phyloP scores from a whole-genome alignment of 2,797 vertebrate species.

The Cuniculus paca region DNA sequence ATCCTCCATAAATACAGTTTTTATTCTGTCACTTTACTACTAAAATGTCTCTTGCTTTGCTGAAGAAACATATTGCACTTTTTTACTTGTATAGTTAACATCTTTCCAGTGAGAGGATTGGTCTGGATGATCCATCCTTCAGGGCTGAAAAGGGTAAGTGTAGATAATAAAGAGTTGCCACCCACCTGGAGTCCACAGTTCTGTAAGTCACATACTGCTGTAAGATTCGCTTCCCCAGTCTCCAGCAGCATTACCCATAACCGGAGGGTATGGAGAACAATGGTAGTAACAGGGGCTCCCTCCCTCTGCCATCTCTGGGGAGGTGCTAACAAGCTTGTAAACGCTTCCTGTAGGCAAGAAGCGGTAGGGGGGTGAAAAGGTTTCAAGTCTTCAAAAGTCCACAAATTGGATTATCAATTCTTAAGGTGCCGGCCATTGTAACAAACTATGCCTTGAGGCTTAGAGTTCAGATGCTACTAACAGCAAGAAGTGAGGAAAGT shows the following conservation, averaged over 20 bases:
- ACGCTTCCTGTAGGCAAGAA: constrained; percentile 58
- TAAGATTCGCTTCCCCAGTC: background rate
- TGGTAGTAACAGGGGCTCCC: background rate
- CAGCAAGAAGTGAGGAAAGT: background rate
- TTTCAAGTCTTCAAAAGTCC: constrained; percentile 58
- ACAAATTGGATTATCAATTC: constrained; percentile 72
- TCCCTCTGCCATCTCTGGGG: constrained; percentile 29
- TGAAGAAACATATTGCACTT: background rate
- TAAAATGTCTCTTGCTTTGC: background rate
- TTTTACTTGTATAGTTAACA: background rate
- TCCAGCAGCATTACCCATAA: background rate
- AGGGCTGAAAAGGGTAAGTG: background rate
- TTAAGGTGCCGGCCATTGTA: background rate
- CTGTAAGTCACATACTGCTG: background rate
- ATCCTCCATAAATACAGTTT: background rate
- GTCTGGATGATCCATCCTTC: background rate
- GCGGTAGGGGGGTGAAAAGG: background rate
- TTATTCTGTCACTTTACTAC: background rate
- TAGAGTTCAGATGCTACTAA: background rate
- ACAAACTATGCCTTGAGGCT: constrained; percentile 34
- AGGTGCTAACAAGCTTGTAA: constrained; percentile 63
- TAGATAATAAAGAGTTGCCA: background rate
- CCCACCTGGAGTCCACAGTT: background rate
- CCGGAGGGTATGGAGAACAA: background rate
- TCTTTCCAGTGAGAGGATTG: background rate